Evolutionary conservation across 2,888 invertebrate genomes (phyloP), one percentile per base, ranked within the genome.

Genomic region (Artemia sinica): DNA sequence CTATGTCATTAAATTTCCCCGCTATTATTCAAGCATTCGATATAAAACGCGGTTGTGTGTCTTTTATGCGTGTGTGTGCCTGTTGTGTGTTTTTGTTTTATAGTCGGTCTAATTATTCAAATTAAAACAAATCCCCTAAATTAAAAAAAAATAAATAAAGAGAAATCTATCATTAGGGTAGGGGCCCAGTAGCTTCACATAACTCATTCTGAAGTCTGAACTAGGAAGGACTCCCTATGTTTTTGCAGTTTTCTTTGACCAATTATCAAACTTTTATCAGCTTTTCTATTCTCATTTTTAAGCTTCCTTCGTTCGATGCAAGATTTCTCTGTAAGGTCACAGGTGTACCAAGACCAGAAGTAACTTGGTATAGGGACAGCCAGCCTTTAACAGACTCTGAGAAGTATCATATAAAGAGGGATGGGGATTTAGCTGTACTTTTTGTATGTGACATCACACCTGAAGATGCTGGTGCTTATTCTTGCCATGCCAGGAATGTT

Each of bases 301-400:
- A 88, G 84, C 78, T 88, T 14, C 86, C 87, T 14, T 84, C 84
- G 50, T 84, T 85, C 75, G 89, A 90, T 77, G 89, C 87, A 2
- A 91, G 90, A 75, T 88, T 92, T 78, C 84, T 86, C 0, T 90
- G 88, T 0, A 84, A 88, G 3, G 85, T 91, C 0, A 83, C 82
- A 68, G 91, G 91, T 10, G 83, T 90, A 6, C 92, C 92, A 0
- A 81, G 83, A 66, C 94, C 95, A 0, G 89, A 90, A 11, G 82
- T 95, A 28, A 80, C 84, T 0, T 96, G 95, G 95, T 88, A 84
- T 79, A 88, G 87, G 79, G 85, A 92, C 78, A 90, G 88, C 9
- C 81, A 84, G 70, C 85, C 85, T 0, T 82, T 95, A 18, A 78
- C 79, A 1, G 83, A 85, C 72, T 80, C 82, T 3, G 84, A 85